Conservation (phyloP, 2,888 invertebrate species). For the Dasysyrphus tricinctus region DNA sequence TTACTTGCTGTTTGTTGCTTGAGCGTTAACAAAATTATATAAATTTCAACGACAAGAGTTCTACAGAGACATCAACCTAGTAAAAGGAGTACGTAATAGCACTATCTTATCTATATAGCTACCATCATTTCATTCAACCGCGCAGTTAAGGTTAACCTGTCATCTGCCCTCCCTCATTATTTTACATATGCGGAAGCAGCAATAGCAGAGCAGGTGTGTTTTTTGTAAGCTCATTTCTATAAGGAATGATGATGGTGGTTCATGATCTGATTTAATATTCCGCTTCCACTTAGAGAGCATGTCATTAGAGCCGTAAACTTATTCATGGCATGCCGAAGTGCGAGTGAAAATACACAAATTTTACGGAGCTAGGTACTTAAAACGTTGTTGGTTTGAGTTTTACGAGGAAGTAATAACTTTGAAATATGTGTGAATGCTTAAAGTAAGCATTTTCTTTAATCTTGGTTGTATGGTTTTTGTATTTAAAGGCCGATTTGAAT, state of each 20-base stretch:
- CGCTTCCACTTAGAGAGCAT: constrained; percentile 32
- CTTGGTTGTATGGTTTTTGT: background rate
- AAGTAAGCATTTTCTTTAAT: constrained; percentile 25
- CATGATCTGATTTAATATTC: constrained; percentile 55
- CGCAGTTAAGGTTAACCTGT: constrained; percentile 32
- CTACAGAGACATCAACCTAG: constrained; percentile 16
- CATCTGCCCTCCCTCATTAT: constrained; percentile 35
- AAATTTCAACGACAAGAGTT: background rate
- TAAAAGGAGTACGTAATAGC: constrained; percentile 1
- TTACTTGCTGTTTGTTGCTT: background rate
- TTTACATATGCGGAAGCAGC: constrained; percentile 19
- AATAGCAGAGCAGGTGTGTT: constrained; percentile 33
- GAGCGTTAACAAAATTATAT: background rate
- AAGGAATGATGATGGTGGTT: background rate
- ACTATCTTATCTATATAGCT: background rate
- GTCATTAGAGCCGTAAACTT: constrained; percentile 52
- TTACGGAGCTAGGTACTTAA: constrained; percentile 8
- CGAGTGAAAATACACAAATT: constrained; percentile 48
- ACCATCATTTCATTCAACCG: background rate
- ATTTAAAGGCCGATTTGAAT: background rate
- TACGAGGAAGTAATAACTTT: constrained; percentile 27
- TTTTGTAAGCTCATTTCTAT: constrained; percentile 28
- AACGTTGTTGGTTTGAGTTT: constrained; percentile 15
- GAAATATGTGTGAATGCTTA: constrained; percentile 5
- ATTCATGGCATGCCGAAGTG: constrained; percentile 36